Conservation (phyloP, 2,888 invertebrate genomes). For the Ennomos erosarius region DNA sequence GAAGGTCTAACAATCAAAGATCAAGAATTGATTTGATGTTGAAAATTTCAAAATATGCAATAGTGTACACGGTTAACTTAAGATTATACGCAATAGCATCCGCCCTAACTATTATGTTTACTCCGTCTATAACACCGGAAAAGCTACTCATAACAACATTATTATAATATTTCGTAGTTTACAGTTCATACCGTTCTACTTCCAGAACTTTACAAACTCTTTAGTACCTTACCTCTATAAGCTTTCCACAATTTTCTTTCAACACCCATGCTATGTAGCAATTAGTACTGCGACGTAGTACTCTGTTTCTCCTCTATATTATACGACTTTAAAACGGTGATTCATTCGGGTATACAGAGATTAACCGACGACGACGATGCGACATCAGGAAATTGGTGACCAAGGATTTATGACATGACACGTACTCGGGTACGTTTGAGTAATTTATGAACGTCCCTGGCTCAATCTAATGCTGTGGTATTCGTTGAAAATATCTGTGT, state of each 20-base stretch:
- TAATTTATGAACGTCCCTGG: slow-evolving; percentile 35
- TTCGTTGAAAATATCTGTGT: slow-evolving; percentile 11
- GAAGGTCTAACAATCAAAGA: no score
- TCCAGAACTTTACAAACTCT: slow-evolving; percentile 4
- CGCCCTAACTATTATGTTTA: neutral
- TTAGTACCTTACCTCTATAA: slow-evolving; percentile 21
- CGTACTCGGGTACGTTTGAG: slow-evolving; percentile 35
- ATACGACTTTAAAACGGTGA: slow-evolving; percentile 28
- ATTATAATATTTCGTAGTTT: slow-evolving; percentile 37
- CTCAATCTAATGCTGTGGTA: slow-evolving; percentile 23
- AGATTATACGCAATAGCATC: neutral
- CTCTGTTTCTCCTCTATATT: slow-evolving; percentile 2
- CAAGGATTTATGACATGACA: slow-evolving; percentile 41
- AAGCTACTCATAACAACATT: slow-evolving; percentile 39
- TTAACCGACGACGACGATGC: slow-evolving; percentile 31
- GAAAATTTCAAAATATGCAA: no score
- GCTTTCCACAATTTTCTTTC: slow-evolving; percentile 4
- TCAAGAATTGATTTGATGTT: no score
- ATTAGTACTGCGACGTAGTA: slow-evolving; percentile 6
- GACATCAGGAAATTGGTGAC: slow-evolving; percentile 44
- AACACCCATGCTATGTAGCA: neutral
- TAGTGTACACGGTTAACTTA: no score
- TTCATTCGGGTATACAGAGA: slow-evolving; percentile 41
- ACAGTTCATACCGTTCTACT: slow-evolving; percentile 25
- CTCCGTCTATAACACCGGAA: slow-evolving; percentile 31